A percentile compares a stretch with the other conserved stretches of the same genome.
Evolutionary conservation across 35 echinoderm and acorn worm species (phyloP).

Genomic region (Lytechinus variegatus): DNA sequence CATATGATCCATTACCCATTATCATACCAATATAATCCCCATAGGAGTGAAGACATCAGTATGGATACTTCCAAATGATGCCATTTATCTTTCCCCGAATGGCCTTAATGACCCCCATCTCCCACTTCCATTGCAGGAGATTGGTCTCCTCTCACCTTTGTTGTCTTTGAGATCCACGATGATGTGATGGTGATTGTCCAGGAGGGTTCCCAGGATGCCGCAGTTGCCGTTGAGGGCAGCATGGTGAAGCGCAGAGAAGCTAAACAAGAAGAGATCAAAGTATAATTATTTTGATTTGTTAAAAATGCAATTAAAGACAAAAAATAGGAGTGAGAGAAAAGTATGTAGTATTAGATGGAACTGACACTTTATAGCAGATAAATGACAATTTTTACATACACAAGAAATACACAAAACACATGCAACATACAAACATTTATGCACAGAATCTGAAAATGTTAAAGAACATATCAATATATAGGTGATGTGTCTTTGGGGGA

Average conservation of each 20-base stretch:
- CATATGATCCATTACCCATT: not conserved
- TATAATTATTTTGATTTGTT: not conserved
- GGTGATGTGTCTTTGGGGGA: too few species aligned
- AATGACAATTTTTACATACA: too few species aligned
- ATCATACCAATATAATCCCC: not conserved
- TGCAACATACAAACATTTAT: too few species aligned
- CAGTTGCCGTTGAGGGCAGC: slow-evolving; percentile 92
- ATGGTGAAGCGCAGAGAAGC: slow-evolving; percentile 99
- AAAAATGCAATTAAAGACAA: too few species aligned
- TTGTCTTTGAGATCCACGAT: slow-evolving; percentile 94
- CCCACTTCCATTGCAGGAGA: not conserved
- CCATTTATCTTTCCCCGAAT: not conserved
- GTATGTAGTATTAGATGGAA: too few species aligned
- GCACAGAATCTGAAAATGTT: too few species aligned
- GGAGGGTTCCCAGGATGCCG: slow-evolving; percentile 75
- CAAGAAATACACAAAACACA: too few species aligned
- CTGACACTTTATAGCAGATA: too few species aligned
- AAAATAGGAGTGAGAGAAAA: too few species aligned
- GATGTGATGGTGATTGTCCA: slow-evolving; percentile 77
- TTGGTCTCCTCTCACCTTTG: slow-evolving; percentile 75
- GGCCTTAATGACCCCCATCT: not conserved
- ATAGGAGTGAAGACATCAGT: not conserved
- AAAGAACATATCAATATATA: too few species aligned
- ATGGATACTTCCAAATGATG: slow-evolving; percentile 15
- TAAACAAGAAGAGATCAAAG: slow-evolving; percentile 26